Evolutionary conservation across 2,113 vertebrate species (phyloP).

Genomic region (Micromys minutus): DNA sequence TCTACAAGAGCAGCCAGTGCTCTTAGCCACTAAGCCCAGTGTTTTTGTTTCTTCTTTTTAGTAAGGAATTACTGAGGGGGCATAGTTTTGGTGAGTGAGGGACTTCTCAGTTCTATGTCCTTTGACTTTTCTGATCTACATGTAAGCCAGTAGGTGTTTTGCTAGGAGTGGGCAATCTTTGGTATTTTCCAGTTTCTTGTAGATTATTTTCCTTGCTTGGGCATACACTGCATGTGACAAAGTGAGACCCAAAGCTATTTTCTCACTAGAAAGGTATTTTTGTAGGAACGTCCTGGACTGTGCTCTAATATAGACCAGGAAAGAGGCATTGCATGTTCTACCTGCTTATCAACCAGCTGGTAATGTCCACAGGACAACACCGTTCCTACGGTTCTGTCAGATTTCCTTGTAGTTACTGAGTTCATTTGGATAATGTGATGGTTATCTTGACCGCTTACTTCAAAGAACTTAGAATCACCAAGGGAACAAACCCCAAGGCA

Average conservation of each 20-base stretch:
- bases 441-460: not conserved
- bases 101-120: not conserved
- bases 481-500: not conserved
- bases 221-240: not conserved
- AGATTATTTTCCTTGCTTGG: not conserved
- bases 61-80: not conserved
- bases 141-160: not conserved
- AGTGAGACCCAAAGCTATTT: conserved; percentile 3
- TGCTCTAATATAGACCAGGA: not conserved
- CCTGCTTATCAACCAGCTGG: not conserved
- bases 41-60: not conserved
- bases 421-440: not conserved
- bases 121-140: conserved; percentile 5
- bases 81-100: conserved; percentile 3
- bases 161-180: not conserved
- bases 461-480: not conserved
- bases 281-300: not conserved
- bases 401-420: not conserved
- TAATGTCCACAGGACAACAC: not conserved
- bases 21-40: not conserved
- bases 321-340: not conserved
- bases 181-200: not conserved
- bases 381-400: not conserved
- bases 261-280: not conserved
- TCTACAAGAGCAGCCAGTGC: not conserved